Conservation (phyloP, 1,140 invertebrate species). For the Trinorchestia longiramus region DNA sequence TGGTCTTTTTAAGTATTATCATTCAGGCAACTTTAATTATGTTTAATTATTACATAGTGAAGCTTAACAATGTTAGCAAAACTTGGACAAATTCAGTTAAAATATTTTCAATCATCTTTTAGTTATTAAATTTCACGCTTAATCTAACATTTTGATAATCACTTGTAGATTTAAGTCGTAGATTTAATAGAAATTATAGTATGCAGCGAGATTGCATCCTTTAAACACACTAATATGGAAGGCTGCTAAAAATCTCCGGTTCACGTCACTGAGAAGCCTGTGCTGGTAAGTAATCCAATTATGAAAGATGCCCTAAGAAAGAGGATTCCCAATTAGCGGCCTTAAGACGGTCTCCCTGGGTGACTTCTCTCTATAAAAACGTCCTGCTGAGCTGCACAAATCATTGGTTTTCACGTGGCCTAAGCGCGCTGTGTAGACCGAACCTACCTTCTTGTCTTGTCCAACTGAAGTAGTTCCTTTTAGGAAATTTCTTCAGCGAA, state of each 20-base stretch:
- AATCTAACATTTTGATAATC: too few relatives aligned
- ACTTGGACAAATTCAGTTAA: too few relatives aligned
- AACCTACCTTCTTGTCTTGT: not conserved
- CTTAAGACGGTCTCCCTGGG: not conserved
- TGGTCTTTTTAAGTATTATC: too few relatives aligned
- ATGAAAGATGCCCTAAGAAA: not conserved
- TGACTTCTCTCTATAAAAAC: not conserved
- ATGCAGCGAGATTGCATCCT: too few relatives aligned
- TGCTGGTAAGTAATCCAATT: not conserved
- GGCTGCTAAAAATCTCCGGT: not conserved
- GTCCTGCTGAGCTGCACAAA: not conserved
- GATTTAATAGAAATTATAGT: too few relatives aligned
- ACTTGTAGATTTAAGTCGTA: too few relatives aligned
- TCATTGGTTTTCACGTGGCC: conserved; percentile 10
- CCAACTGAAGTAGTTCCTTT: conserved; percentile 35
- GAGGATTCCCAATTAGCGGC: not conserved
- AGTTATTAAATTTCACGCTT: too few relatives aligned
- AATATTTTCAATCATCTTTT: too few relatives aligned
- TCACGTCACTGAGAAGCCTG: not conserved
- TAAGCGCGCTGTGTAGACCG: conserved; percentile 42
- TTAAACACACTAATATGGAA: not conserved
- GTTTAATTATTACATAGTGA: too few relatives aligned
- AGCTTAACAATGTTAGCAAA: too few relatives aligned
- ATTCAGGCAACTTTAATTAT: too few relatives aligned
- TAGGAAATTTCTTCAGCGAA: conserved; percentile 26